phyloP scores from a whole-genome alignment of 2,113 vertebrate species.

The Ceratotherium simum region DNA sequence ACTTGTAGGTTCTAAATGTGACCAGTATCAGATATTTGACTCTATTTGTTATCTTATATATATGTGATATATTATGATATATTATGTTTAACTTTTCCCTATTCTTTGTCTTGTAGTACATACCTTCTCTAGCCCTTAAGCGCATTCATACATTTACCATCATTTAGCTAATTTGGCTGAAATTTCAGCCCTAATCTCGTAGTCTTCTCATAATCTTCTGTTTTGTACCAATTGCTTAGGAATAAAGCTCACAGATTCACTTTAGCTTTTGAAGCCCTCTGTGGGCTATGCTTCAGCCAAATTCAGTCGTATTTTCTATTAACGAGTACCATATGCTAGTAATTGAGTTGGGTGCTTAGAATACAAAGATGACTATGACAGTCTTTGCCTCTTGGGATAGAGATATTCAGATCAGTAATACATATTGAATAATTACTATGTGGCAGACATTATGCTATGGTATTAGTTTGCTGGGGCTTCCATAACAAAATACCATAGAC shows the following conservation, averaged over 20 bases:
- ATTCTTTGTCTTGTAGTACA: not conserved
- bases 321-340: not conserved
- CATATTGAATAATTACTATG: not conserved
- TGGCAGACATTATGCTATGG: not conserved
- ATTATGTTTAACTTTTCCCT: not conserved
- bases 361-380: not conserved
- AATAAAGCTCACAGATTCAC: not conserved
- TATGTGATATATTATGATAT: not conserved
- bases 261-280: not conserved
- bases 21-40: conserved; percentile 26
- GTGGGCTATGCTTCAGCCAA: not conserved
- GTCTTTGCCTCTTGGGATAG: not conserved
- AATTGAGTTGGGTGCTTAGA: not conserved
- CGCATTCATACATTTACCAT: not conserved
- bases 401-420: not conserved
- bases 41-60: not conserved
- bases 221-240: conserved; percentile 2
- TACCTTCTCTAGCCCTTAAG: not conserved
- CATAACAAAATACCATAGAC: not conserved
- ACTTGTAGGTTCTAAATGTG: conserved; percentile 18
- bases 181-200: not conserved
- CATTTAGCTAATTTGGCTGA: conserved; percentile 51
- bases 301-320: conserved; percentile 7
- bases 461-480: not conserved
- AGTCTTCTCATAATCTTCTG: not conserved